Percentiles rank a stretch among this genome's conserved stretches.
Evolutionary conservation across 2,888 invertebrate genomes (phyloP).

Genomic region (Drosophila mimica): DNA sequence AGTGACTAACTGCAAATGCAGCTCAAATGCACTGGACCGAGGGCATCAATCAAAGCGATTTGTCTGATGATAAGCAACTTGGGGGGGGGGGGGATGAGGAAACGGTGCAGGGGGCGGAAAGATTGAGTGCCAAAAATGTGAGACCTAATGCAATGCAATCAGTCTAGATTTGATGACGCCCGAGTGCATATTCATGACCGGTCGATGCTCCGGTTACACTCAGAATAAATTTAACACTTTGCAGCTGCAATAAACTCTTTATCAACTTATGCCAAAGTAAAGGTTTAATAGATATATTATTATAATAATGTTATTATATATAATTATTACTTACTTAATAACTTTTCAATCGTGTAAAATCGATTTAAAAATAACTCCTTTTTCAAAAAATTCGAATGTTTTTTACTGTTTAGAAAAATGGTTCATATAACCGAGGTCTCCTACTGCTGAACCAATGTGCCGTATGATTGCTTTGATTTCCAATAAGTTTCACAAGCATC

Average conservation of each 20-base stretch:
- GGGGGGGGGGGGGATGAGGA: neutral
- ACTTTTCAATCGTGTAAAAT: neutral
- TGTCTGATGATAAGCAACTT: conserved; percentile 36
- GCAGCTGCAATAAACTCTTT: neutral
- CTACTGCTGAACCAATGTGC: conserved; percentile 41
- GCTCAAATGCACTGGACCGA: conserved; percentile 54
- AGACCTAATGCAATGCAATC: conserved; percentile 60
- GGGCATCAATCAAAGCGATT: conserved; percentile 61
- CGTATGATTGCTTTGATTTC: conserved; percentile 63
- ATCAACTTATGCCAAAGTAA: neutral
- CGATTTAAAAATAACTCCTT: neutral
- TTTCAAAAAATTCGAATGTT: neutral
- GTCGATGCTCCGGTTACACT: conserved; percentile 36
- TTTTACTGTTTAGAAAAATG: conserved; percentile 32
- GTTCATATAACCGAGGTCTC: conserved; percentile 15
- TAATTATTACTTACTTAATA: neutral
- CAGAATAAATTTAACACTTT: conserved; percentile 1
- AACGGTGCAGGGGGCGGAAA: neutral
- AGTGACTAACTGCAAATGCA: conserved; percentile 49
- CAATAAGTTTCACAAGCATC: conserved; percentile 63
- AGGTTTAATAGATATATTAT: neutral
- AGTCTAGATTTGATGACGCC: conserved; percentile 56
- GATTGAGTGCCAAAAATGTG: conserved; percentile 59
- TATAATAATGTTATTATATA: neutral
- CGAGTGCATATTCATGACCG: conserved; percentile 62